Evolutionary conservation across 2,113 vertebrate genomes (phyloP).

Genomic region (Myrmecobius fasciatus): DNA sequence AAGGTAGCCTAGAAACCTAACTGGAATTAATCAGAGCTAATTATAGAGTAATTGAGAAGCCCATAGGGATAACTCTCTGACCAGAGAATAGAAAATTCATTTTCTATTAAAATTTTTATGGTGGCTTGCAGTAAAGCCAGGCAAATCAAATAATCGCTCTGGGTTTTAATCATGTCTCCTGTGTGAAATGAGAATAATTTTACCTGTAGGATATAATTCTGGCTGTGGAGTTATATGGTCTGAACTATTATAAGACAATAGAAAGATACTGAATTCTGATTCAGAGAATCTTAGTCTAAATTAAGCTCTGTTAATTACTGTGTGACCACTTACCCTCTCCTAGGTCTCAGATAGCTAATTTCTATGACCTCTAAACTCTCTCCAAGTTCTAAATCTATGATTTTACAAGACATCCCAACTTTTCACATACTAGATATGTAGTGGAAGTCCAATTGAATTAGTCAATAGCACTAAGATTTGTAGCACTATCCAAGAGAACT

Average conservation of each 20-base stretch:
- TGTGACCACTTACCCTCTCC: not conserved
- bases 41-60: not conserved
- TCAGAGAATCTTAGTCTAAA: not conserved
- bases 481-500: not conserved
- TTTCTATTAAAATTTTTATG: not conserved
- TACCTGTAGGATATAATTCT: not conserved
- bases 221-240: not conserved
- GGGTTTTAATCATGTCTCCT: not conserved
- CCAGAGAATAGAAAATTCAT: not conserved
- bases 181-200: not conserved
- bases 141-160: not conserved
- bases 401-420: not conserved
- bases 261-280: not conserved
- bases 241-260: not conserved
- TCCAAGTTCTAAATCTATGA: not conserved
- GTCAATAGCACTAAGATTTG: not conserved
- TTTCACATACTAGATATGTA: not conserved
- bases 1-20: not conserved
- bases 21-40: not conserved
- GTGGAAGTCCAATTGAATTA: not conserved
- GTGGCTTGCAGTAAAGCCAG: not conserved
- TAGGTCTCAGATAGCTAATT: not conserved
- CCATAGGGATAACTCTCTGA: not conserved
- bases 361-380: not conserved
- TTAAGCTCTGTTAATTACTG: not conserved